A percentile compares a stretch with the other conserved stretches of the same genome.
Conservation (phyloP, 2,113 vertebrate species). For the Oriolus oriolus region DNA sequence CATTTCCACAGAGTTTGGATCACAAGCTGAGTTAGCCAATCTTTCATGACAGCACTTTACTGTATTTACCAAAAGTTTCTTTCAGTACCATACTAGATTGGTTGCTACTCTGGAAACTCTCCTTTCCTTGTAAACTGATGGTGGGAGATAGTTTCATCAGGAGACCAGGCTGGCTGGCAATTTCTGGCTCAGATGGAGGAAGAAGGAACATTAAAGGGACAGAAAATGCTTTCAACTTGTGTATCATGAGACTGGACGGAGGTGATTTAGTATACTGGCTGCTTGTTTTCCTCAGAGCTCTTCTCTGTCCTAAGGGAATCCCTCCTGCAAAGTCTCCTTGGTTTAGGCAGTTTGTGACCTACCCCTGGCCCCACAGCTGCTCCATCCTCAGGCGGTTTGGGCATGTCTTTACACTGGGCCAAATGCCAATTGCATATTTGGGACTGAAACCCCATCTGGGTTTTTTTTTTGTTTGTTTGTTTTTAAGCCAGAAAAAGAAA, state of each 20-base stretch:
- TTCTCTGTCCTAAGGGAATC: not conserved
- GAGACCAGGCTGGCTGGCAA: not conserved
- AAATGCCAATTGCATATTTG: slow-evolving; percentile 37
- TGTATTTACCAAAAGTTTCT: not conserved
- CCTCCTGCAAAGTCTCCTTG: not conserved
- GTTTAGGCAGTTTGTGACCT: slow-evolving; percentile 16
- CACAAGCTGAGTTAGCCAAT: not conserved
- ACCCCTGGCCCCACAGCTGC: slow-evolving; percentile 11
- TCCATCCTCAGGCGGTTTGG: not conserved
- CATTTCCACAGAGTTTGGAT: not conserved
- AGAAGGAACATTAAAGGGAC: not conserved
- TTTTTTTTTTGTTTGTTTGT: not conserved
- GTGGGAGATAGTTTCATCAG: not conserved
- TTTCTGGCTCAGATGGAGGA: not conserved
- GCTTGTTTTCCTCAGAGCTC: not conserved
- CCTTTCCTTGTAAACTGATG: not conserved
- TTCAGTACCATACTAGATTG: not conserved
- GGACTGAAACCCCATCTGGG: not conserved
- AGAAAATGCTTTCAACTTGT: not conserved
- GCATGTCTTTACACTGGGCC: not conserved
- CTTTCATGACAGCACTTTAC: not conserved
- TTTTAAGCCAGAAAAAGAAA: not conserved
- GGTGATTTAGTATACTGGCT: not conserved
- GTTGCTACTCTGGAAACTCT: not conserved
- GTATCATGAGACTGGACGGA: not conserved